Conservation (phyloP, 2,888 invertebrate genomes). For the Amblyjoppa proteus region DNA sequence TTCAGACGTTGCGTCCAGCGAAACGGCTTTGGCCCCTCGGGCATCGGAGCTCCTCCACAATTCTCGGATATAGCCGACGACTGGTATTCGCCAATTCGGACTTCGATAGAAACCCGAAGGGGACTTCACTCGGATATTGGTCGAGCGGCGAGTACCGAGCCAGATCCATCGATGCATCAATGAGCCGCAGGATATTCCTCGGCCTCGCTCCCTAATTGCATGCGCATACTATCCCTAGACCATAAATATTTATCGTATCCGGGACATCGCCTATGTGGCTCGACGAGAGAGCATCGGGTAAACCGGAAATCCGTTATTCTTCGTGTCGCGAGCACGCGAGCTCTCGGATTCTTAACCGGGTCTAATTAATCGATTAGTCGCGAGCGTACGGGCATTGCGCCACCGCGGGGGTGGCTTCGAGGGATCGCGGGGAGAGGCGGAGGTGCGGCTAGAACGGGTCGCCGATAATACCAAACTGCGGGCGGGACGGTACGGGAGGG, state of each 20-base stretch:
- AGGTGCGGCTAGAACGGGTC: conserved; percentile 33
- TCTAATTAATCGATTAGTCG: conserved; percentile 56
- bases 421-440: neutral
- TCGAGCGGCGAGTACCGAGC: neutral
- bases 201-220: conserved; percentile 7
- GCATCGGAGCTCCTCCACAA: conserved; percentile 76
- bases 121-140: neutral
- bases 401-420: neutral
- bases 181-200: conserved; percentile 21
- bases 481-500: conserved; percentile 1
- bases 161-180: conserved; percentile 5
- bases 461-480: conserved; percentile 64
- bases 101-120: neutral
- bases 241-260: conserved; percentile 27
- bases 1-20: neutral
- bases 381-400: neutral
- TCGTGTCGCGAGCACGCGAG: conserved; percentile 21
- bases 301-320: conserved; percentile 37
- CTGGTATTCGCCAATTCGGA: conserved; percentile 75
- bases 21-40: neutral
- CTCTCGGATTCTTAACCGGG: conserved; percentile 39
- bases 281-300: conserved; percentile 1
- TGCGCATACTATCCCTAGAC: conserved; percentile 1
- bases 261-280: neutral
- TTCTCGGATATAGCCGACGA: conserved; percentile 69